phyloP scores from a whole-genome alignment of 1,140 invertebrate species.

The Sitophilus oryzae region DNA sequence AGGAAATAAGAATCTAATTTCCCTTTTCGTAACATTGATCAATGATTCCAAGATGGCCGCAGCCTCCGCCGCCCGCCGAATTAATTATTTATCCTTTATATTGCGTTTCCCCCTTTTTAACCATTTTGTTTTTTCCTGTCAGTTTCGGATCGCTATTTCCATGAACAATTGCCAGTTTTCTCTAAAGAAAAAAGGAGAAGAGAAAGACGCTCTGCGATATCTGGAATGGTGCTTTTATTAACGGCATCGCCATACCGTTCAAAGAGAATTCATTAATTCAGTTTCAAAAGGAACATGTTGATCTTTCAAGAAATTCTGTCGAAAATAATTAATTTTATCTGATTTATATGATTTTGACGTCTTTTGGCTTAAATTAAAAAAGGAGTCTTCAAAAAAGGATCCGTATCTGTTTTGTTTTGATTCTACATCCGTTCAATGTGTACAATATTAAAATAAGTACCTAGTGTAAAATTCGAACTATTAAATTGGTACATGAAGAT shows the following conservation, averaged over 20 bases:
- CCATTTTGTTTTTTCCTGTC: constrained; percentile 22
- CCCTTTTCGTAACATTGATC: constrained; percentile 24
- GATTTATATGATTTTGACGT: neutral
- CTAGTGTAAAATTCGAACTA: too few species aligned
- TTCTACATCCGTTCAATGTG: too few species aligned
- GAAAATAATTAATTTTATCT: neutral
- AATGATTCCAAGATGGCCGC: constrained; percentile 24
- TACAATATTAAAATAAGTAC: neutral
- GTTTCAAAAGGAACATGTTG: neutral
- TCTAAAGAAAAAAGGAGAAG: neutral
- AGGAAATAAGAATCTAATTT: constrained; percentile 27
- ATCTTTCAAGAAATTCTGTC: too few species aligned
- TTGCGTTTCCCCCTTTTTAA: constrained; percentile 25
- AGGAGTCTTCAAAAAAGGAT: neutral
- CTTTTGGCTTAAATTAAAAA: neutral
- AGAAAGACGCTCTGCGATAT: neutral
- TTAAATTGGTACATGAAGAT: neutral
- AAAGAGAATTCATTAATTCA: neutral
- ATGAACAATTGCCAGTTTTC: neutral
- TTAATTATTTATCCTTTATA: constrained; percentile 29
- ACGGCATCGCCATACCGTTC: too few species aligned
- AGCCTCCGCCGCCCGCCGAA: too few species aligned
- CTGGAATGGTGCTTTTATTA: too few species aligned
- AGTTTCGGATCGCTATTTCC: neutral
- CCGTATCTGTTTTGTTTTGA: neutral